These are phyloP conservation scores for Numenius arquata DNA, from an alignment of 2,113 vertebrate genomes.

Conservation along the genomic window DNA sequence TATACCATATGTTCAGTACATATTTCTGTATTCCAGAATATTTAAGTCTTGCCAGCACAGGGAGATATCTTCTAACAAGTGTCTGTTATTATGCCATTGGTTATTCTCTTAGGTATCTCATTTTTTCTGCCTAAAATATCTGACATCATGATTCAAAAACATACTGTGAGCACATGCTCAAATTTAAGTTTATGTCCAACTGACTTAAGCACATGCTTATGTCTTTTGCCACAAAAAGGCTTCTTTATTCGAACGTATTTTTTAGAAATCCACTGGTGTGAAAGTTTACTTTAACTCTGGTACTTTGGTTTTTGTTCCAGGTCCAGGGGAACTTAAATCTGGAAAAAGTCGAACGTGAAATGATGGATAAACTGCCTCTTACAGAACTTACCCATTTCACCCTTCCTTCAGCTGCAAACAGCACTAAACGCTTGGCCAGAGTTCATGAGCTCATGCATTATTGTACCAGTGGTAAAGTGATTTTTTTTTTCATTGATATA, in stretches of 20 bases:
- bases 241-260: background rate
- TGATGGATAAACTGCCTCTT: conserved; percentile 77
- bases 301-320: conserved; percentile 67
- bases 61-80: background rate
- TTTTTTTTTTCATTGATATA: background rate
- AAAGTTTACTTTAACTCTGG: conserved; percentile 6
- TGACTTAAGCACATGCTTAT: background rate
- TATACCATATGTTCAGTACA: background rate
- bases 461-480: conserved; percentile 79
- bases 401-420: conserved; percentile 48
- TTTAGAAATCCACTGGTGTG: background rate
- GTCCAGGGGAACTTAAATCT: conserved; percentile 72
- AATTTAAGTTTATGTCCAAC: background rate
- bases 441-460: conserved; percentile 85
- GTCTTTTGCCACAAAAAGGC: background rate
- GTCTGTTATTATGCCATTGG: background rate
- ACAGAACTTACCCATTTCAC: conserved; percentile 72
- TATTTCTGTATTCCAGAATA: conserved; percentile 2
- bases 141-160: background rate
- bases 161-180: background rate
- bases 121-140: background rate
- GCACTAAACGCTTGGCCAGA: conserved; percentile 65
- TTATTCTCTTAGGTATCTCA: background rate
- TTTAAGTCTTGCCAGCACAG: background rate
- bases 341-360: conserved; percentile 78